Conservation (phyloP, 2,113 vertebrate genomes). For the Grallaria varia region DNA sequence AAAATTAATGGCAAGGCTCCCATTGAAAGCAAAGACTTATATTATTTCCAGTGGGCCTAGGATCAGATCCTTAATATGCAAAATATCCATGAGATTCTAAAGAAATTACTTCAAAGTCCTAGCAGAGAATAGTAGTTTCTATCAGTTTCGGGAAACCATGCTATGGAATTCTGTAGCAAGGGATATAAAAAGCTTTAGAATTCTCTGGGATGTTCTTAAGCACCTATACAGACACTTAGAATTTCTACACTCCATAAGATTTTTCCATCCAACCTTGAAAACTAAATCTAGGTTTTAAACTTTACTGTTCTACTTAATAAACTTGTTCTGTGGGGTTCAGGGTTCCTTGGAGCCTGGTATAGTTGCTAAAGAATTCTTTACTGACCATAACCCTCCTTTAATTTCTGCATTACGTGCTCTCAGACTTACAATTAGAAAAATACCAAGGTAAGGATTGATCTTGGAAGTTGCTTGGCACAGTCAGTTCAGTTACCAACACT, state of each 20-base stretch:
- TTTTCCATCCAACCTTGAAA: constrained; percentile 47
- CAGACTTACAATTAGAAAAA: neutral
- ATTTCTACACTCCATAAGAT: neutral
- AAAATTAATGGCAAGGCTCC: constrained; percentile 62
- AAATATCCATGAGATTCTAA: constrained; percentile 33
- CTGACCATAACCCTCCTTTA: neutral
- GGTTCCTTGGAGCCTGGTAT: constrained; percentile 2
- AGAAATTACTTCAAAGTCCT: constrained; percentile 34
- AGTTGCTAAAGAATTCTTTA: neutral
- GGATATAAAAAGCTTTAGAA: constrained; percentile 38
- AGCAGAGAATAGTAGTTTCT: constrained; percentile 38
- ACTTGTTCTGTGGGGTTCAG: constrained; percentile 4
- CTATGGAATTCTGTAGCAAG: constrained; percentile 11
- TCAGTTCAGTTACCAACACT: neutral
- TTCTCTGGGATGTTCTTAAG: constrained; percentile 47
- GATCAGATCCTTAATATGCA: constrained; percentile 36
- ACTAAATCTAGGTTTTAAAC: constrained; percentile 15
- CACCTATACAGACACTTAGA: constrained; percentile 12
- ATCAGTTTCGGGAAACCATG: constrained; percentile 38
- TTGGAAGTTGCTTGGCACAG: neutral
- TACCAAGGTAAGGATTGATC: neutral
- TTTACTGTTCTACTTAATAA: constrained; percentile 15
- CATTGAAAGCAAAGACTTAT: constrained; percentile 26
- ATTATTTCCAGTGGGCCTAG: constrained; percentile 47
- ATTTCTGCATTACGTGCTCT: neutral